These are phyloP conservation scores for Sebastes wilsoni DNA, from an alignment of 2,797 vertebrate genomes.

Conservation along the genomic window DNA sequence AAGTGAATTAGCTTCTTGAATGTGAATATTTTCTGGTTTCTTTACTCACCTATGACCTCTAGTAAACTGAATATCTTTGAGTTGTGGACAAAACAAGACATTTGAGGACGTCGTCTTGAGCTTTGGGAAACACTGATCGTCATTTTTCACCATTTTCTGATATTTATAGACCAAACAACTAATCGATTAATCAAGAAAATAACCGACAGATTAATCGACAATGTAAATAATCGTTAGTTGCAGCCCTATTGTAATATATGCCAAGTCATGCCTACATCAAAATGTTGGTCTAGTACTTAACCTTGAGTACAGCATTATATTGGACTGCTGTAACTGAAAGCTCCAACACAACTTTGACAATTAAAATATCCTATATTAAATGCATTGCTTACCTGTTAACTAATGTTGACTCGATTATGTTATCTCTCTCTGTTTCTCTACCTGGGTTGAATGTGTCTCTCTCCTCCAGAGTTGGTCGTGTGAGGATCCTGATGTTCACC, in stretches of 20 bases:
- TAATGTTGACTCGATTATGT: background rate
- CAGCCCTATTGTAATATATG: background rate
- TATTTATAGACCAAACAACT: too few relatives aligned
- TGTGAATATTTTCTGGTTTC: too few relatives aligned
- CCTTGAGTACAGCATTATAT: background rate
- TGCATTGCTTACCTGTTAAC: background rate
- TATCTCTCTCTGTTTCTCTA: background rate
- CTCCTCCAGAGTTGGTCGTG: conserved; percentile 86
- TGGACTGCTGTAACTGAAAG: background rate
- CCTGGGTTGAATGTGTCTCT: background rate
- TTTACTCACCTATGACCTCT: too few relatives aligned
- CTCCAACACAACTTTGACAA: background rate
- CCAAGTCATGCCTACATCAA: background rate
- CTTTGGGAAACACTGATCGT: too few relatives aligned
- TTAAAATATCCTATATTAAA: background rate
- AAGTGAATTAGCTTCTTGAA: background rate
- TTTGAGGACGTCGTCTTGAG: too few relatives aligned
- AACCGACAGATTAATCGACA: too few relatives aligned
- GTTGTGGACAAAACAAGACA: too few relatives aligned
- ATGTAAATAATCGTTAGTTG: too few relatives aligned
- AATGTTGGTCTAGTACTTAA: background rate
- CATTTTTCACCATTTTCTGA: too few relatives aligned
- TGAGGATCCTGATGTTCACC: conserved; percentile 87
- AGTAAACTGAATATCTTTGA: too few relatives aligned
- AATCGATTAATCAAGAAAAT: too few relatives aligned